Conservation (phyloP, 2,113 vertebrate species). For the Hippoglossus stenolepis region DNA sequence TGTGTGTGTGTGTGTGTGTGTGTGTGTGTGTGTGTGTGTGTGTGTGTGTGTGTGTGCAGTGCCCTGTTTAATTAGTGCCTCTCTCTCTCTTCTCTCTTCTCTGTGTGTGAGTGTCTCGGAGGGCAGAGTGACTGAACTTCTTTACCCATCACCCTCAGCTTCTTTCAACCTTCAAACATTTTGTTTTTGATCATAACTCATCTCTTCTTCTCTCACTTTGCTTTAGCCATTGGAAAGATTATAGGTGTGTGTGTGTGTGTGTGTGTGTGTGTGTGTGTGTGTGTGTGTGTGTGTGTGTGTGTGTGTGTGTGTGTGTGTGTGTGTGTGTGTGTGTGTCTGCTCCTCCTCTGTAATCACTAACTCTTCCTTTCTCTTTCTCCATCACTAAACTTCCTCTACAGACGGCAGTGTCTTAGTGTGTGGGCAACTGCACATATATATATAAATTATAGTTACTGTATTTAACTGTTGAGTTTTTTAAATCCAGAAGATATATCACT, state of each 20-base stretch:
- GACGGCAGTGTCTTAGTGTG: too few species aligned
- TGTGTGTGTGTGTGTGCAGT: constrained; percentile 18
- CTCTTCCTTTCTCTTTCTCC: constrained; percentile 44
- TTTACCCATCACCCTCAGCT: constrained; percentile 24
- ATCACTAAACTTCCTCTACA: constrained; percentile 10
- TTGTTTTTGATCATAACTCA: constrained; percentile 24
- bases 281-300: neutral
- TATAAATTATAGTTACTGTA: neutral
- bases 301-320: constrained; percentile 16
- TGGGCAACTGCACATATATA: too few species aligned
- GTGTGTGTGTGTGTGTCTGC: constrained; percentile 14
- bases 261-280: neutral
- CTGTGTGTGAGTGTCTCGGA: constrained; percentile 42
- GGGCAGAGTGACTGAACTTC: constrained; percentile 44
- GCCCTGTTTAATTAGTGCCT: constrained; percentile 59
- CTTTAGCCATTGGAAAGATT: constrained; percentile 31
- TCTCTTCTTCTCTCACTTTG: constrained; percentile 22
- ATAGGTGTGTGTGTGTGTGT: constrained; percentile 34
- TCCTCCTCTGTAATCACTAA: constrained; percentile 52
- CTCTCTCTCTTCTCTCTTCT: constrained; percentile 17
- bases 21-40: constrained; percentile 52
- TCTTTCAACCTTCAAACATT: neutral
- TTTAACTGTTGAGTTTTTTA: neutral
- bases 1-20: constrained; percentile 26
- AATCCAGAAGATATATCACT: neutral